These are phyloP conservation scores for Laodelphax striatellus DNA, from an alignment of 1,140 invertebrate genomes.

Conservation along the genomic window DNA sequence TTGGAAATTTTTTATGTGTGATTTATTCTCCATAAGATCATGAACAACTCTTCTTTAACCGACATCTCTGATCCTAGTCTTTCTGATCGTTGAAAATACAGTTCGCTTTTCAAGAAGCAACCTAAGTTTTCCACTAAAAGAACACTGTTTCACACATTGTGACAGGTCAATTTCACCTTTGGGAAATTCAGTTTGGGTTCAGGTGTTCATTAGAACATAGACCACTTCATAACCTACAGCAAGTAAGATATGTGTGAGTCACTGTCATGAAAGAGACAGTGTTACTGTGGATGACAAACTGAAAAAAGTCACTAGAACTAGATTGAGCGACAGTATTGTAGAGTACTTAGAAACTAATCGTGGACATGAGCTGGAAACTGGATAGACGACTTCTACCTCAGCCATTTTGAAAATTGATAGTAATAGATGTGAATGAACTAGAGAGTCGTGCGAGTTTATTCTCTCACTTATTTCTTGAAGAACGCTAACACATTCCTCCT, in stretches of 20 bases:
- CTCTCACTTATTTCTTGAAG: constrained; percentile 66
- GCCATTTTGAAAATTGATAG: constrained; percentile 84
- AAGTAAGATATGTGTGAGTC: background rate
- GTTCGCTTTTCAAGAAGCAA: too few relatives aligned
- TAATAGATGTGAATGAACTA: constrained; percentile 71
- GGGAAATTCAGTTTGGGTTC: too few relatives aligned
- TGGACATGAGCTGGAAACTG: constrained; percentile 20
- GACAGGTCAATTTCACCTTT: too few relatives aligned
- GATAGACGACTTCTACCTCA: constrained; percentile 64
- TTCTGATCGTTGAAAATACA: too few relatives aligned
- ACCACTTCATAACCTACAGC: background rate
- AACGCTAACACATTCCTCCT: constrained; percentile 73
- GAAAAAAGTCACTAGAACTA: constrained; percentile 7
- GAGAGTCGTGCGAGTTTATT: constrained; percentile 71
- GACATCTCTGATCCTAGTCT: too few relatives aligned
- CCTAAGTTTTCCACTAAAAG: too few relatives aligned
- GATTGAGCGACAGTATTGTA: constrained; percentile 9
- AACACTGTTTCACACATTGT: too few relatives aligned
- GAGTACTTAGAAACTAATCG: constrained; percentile 7
- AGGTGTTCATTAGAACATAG: too few relatives aligned
- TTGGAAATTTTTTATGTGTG: too few relatives aligned
- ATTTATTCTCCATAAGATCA: too few relatives aligned
- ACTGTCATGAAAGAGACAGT: background rate
- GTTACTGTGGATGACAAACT: background rate
- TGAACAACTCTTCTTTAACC: too few relatives aligned